These are phyloP conservation scores for Anagrus nilaparvatae DNA, from an alignment of 1,140 invertebrate genomes.

Conservation along the genomic window DNA sequence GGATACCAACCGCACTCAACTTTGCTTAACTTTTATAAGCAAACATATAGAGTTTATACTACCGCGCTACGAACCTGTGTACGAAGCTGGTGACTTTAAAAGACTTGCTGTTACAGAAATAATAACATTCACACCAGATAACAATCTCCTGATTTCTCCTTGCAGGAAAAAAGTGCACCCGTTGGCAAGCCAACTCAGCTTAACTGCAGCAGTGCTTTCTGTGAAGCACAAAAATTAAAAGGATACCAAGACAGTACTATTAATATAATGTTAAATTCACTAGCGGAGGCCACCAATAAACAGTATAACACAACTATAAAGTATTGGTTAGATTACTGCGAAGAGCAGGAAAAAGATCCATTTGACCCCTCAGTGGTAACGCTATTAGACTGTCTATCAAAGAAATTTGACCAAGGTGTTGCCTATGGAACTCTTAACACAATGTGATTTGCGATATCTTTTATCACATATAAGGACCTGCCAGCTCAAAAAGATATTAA, in stretches of 20 bases:
- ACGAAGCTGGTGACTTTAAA: too few relatives aligned
- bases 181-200: background rate
- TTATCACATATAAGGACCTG: slow-evolving; percentile 2
- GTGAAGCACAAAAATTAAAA: slow-evolving; percentile 2
- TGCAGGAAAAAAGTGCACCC: too few relatives aligned
- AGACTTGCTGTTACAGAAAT: too few relatives aligned
- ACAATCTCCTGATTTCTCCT: too few relatives aligned
- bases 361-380: background rate
- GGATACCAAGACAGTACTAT: slow-evolving; percentile 3
- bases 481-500: slow-evolving; percentile 9
- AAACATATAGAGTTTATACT: too few relatives aligned
- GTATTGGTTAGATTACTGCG: slow-evolving; percentile 6
- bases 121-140: too few relatives aligned
- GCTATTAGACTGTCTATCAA: slow-evolving; percentile 6
- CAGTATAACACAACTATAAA: slow-evolving; percentile 8
- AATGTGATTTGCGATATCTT: slow-evolving; percentile 13
- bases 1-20: too few relatives aligned
- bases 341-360: background rate
- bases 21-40: too few relatives aligned
- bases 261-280: slow-evolving; percentile 5
- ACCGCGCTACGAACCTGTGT: too few relatives aligned
- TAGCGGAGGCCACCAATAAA: slow-evolving; percentile 10
- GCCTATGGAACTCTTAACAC: slow-evolving; percentile 19
- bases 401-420: slow-evolving; percentile 18
- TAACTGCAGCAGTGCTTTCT: slow-evolving; percentile 7